These are phyloP conservation scores for Phortica okadai DNA, from an alignment of 2,888 invertebrate genomes.

Conservation along the genomic window DNA sequence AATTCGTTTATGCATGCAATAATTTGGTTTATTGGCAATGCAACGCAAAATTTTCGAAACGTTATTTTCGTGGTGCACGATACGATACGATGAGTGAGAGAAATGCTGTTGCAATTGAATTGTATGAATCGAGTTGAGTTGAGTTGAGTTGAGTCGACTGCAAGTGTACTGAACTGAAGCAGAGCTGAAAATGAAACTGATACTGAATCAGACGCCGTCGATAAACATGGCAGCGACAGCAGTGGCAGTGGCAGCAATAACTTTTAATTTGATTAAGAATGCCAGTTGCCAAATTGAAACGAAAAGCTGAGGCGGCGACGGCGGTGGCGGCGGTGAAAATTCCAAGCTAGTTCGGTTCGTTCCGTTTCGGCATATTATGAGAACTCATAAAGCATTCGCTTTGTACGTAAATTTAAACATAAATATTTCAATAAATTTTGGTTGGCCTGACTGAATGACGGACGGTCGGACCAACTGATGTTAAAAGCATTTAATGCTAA, in stretches of 20 bases:
- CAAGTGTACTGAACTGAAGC: not conserved
- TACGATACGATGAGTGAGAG: not conserved
- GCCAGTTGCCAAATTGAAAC: constrained; percentile 50
- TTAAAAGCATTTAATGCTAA: constrained; percentile 49
- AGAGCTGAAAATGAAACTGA: constrained; percentile 9
- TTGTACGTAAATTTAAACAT: constrained; percentile 47
- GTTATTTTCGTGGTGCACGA: not conserved
- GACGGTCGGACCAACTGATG: not conserved
- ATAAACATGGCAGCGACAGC: constrained; percentile 1
- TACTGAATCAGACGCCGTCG: not conserved
- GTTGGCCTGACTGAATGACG: not conserved
- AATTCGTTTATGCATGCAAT: constrained; percentile 68
- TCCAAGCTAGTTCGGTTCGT: constrained; percentile 10
- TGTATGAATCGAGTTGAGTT: no score
- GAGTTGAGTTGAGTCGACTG: no score
- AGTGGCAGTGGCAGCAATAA: constrained; percentile 52
- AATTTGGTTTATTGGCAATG: constrained; percentile 61
- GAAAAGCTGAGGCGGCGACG: constrained; percentile 22
- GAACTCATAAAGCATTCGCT: constrained; percentile 66
- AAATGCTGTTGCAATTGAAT: no score
- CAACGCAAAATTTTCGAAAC: constrained; percentile 7
- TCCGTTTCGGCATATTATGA: not conserved
- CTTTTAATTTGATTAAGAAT: constrained; percentile 69
- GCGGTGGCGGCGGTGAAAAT: constrained; percentile 34
- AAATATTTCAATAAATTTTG: constrained; percentile 22